These are phyloP conservation scores for Penaeus japonicus DNA, from an alignment of 1,140 invertebrate species.

Conservation along the genomic window DNA sequence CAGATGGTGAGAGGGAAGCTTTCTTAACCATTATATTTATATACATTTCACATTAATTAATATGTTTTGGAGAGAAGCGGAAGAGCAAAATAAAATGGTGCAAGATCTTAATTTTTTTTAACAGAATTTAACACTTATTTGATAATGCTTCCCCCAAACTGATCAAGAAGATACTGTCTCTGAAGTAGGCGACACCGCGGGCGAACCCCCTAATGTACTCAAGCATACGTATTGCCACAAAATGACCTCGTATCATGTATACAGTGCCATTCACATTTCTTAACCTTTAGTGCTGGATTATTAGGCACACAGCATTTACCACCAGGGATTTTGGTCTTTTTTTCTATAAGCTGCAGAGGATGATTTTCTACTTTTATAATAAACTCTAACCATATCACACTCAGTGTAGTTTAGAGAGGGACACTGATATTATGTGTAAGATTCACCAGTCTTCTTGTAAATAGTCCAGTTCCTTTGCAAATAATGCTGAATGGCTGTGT, in stretches of 20 bases:
- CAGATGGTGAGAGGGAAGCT: neutral
- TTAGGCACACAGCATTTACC: neutral
- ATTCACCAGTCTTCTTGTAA: conserved; percentile 38
- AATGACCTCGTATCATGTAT: neutral
- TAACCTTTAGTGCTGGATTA: neutral
- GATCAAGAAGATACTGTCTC: too few relatives aligned
- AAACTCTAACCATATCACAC: conserved; percentile 46
- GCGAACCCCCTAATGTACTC: too few relatives aligned
- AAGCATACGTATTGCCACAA: neutral
- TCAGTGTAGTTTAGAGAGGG: conserved; percentile 15
- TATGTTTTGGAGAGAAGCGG: too few relatives aligned
- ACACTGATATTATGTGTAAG: conserved; percentile 11
- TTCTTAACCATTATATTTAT: too few relatives aligned
- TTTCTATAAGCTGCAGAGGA: conserved; percentile 10
- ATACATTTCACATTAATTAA: too few relatives aligned
- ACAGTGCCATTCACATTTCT: conserved; percentile 36
- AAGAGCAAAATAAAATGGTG: too few relatives aligned
- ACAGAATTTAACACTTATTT: too few relatives aligned
- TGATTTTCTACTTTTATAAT: conserved; percentile 55
- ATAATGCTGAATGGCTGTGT: conserved; percentile 55
- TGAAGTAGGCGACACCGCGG: too few relatives aligned
- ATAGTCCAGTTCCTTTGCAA: conserved; percentile 39
- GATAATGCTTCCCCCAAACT: too few relatives aligned
- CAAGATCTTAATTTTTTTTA: too few relatives aligned
- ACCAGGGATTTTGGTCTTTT: neutral